Conservation (phyloP, 2,113 vertebrate species). For the Hippocampus zosterae region DNA sequence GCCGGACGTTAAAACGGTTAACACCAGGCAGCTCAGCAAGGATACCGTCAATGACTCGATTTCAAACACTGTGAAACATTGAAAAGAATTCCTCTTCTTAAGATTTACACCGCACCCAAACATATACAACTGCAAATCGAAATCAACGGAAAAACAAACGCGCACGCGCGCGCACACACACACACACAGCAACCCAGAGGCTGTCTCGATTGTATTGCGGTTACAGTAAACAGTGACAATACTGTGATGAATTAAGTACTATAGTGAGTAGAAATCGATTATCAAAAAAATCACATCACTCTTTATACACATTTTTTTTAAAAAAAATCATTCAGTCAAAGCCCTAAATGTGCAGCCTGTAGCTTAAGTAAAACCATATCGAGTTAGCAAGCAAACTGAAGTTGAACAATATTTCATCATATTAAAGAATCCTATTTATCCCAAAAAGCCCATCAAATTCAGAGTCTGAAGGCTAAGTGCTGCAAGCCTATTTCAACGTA, state of each 20-base stretch:
- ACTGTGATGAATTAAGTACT: constrained; percentile 78
- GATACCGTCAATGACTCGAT: constrained; percentile 62
- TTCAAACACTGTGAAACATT: constrained; percentile 92
- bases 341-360: constrained; percentile 79
- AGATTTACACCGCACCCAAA: constrained; percentile 80
- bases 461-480: constrained; percentile 89
- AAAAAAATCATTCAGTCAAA: constrained; percentile 79
- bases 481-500: constrained; percentile 83
- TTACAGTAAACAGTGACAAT: constrained; percentile 89
- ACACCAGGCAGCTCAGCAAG: constrained; percentile 86
- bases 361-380: constrained; percentile 69
- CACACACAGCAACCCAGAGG: constrained; percentile 77
- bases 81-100: constrained; percentile 76
- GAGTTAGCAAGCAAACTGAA: constrained; percentile 49
- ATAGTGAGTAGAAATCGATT: constrained; percentile 85
- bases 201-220: constrained; percentile 89
- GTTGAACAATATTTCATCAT: constrained; percentile 33
- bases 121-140: constrained; percentile 61
- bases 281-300: constrained; percentile 86
- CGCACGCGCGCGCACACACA: constrained; percentile 38
- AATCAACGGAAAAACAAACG: constrained; percentile 47
- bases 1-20: constrained; percentile 80
- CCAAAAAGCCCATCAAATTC: constrained; percentile 33
- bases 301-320: constrained; percentile 76
- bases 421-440: constrained; percentile 22